Evolutionary conservation across 1,140 invertebrate species (phyloP).

Genomic region (Centruroides sculpturatus): DNA sequence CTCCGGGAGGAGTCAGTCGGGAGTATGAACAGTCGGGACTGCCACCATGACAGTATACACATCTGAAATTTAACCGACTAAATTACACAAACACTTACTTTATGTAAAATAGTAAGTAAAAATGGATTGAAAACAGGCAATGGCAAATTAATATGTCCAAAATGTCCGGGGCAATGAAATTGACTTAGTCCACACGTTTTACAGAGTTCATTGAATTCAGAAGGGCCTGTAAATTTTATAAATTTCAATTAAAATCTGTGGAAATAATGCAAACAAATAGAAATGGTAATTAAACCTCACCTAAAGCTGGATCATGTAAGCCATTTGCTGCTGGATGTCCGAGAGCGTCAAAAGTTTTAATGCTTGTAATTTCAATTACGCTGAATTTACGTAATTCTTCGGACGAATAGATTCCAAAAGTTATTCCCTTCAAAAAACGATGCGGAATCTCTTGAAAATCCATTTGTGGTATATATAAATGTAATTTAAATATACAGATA

Average conservation of each 20-base stretch:
- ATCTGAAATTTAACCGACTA: too few species aligned
- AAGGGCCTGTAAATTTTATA: conserved; percentile 26
- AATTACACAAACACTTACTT: conserved; percentile 27
- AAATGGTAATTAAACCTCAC: conserved; percentile 27
- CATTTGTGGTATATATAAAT: too few species aligned
- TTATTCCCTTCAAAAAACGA: conserved; percentile 1
- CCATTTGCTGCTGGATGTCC: conserved; percentile 68
- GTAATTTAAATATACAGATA: too few species aligned
- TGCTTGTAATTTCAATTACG: conserved; percentile 67
- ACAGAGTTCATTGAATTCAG: conserved; percentile 49
- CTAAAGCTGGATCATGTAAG: conserved; percentile 67
- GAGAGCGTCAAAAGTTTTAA: conserved; percentile 66
- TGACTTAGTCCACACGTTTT: conserved; percentile 56
- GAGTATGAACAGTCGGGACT: too few species aligned
- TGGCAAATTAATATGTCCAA: conserved; percentile 88
- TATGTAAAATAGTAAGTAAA: conserved; percentile 59
- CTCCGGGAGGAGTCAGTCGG: too few species aligned
- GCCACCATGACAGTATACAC: too few species aligned
- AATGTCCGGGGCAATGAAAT: conserved; percentile 75
- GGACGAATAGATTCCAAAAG: conserved; percentile 18
- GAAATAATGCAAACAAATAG: not conserved
- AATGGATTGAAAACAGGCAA: conserved; percentile 83
- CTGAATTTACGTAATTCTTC: conserved; percentile 77
- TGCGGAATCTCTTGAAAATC: too few species aligned
- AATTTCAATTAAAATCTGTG: not conserved